phyloP scores from a whole-genome alignment of 2,797 vertebrate species.

The Tolypeutes matacus region DNA sequence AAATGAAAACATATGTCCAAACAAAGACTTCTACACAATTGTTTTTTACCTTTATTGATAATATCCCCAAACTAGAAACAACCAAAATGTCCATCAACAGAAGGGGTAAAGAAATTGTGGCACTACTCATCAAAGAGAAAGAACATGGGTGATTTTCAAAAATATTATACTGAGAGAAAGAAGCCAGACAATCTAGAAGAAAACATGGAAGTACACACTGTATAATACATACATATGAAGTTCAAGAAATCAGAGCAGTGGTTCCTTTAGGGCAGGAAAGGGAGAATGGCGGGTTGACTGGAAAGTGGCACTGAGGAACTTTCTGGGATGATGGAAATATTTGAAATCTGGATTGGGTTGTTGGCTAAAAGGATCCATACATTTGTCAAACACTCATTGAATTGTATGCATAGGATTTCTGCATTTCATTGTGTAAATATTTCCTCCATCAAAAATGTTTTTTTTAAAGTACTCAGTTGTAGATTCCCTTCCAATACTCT shows the following conservation, averaged over 20 bases:
- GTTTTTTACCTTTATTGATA: not conserved
- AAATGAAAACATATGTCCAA: not conserved
- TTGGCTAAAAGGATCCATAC: not conserved
- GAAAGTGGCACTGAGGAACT: not conserved
- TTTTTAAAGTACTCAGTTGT: not conserved
- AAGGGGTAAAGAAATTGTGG: not conserved
- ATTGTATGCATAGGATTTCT: not conserved
- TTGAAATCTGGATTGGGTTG: not conserved
- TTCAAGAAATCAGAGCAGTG: not conserved
- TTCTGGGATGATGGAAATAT: not conserved
- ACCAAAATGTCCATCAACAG: not conserved
- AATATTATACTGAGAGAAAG: not conserved
- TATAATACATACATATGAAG: not conserved
- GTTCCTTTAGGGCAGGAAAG: not conserved
- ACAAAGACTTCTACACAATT: not conserved
- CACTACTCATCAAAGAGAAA: not conserved
- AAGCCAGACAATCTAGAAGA: not conserved
- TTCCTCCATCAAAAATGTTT: conserved; percentile 29
- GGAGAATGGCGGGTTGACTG: not conserved
- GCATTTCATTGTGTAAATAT: not conserved
- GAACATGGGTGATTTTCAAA: not conserved
- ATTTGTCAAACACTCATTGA: not conserved
- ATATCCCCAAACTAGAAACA: not conserved
- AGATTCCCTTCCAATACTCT: not conserved
- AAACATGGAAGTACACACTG: not conserved